Percentiles rank a stretch among this genome's conserved stretches.
Evolutionary conservation across 2,888 invertebrate genomes (phyloP).

Genomic region (Lasius platythorax): DNA sequence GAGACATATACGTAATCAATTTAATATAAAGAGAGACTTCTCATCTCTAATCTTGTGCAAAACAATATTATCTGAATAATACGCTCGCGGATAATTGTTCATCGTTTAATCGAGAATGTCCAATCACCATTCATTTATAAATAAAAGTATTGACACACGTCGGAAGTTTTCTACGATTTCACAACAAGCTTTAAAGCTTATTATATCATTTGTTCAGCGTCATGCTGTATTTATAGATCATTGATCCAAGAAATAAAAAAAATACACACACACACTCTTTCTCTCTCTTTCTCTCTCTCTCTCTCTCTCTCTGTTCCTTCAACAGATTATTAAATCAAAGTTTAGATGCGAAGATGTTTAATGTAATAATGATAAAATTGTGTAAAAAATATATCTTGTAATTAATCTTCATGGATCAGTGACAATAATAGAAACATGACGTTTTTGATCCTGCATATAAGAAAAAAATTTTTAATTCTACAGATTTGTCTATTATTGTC

Average conservation of each 20-base stretch:
- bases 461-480: neutral
- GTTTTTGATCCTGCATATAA: neutral
- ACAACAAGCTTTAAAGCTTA: neutral
- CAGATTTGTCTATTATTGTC: neutral
- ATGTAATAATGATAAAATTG: neutral
- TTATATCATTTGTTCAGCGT: neutral
- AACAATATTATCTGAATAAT: constrained; percentile 1
- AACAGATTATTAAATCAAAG: neutral
- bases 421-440: neutral
- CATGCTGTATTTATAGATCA: neutral
- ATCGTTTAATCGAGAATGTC: neutral
- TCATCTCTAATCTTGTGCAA: neutral
- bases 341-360: neutral
- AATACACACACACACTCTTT: neutral
- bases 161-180: neutral
- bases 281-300: too few species aligned
- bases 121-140: neutral
- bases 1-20: neutral
- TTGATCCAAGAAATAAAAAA: neutral
- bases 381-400: neutral
- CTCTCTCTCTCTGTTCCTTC: neutral
- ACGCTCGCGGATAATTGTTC: too few species aligned
- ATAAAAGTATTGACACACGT: neutral
- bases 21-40: neutral
- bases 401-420: neutral